Percentiles rank a stretch among this genome's conserved stretches.
These are phyloP conservation scores for Chironomus striatipennis DNA, from an alignment of 1,140 invertebrate genomes.

Conservation along the genomic window DNA sequence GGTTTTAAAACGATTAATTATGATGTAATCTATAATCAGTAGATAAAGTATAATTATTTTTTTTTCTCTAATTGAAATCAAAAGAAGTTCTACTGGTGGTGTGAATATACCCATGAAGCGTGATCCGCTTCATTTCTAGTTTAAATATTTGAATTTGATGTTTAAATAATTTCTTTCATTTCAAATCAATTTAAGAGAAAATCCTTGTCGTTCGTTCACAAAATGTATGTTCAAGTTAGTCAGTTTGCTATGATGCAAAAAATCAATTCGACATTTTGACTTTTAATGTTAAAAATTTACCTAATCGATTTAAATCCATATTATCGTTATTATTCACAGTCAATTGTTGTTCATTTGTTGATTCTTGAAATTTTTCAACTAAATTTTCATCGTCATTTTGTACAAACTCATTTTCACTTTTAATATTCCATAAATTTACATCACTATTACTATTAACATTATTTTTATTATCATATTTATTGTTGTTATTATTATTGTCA, in stretches of 20 bases:
- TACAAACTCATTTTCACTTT: no score
- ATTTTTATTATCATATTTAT: neutral
- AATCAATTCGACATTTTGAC: neutral
- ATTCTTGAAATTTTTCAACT: neutral
- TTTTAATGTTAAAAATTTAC: neutral
- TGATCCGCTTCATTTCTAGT: no score
- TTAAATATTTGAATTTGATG: neutral
- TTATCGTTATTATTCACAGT: neutral
- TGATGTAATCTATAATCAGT: no score
- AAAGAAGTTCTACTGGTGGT: no score
- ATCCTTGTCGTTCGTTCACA: no score
- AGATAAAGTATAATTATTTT: no score
- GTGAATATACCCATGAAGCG: no score
- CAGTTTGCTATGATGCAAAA: no score
- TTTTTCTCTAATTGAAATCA: no score
- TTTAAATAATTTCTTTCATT: neutral
- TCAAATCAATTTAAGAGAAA: neutral
- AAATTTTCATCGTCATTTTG: neutral
- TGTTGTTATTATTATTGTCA: neutral
- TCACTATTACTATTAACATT: neutral
- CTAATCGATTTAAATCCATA: neutral
- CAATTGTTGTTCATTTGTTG: neutral
- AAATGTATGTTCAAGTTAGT: no score
- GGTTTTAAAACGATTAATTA: no score
- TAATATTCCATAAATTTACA: constrained; percentile 14